Evolutionary conservation across 1,140 invertebrate species (phyloP), one percentile per base, ranked within the genome.

Genomic region (Anastatus disparis): DNA sequence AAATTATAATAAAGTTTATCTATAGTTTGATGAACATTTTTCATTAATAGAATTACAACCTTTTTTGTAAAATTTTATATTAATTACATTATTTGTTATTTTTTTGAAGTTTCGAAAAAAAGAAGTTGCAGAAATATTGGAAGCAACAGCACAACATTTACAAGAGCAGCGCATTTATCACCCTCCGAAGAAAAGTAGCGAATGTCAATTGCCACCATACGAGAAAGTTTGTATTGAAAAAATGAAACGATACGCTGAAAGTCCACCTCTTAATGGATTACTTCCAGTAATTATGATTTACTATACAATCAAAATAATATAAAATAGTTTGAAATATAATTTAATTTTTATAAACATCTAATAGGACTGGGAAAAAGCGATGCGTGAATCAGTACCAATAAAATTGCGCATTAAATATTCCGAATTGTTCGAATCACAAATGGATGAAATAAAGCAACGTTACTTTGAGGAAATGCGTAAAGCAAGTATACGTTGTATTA

Each of bases 381-480:
- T 72, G 20, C 24, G 17, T 9, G 31, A 72, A 1, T 61, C 64
- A 2, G 26, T 72, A n/a, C 48, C 70, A 0, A 9, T 0, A 10
- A 9, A 4, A n/a, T 17, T 67, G 22, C 56, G 64, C 2, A 13
- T 62, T 4, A 72, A 67, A 48, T 72, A 52, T 13, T 35, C 17
- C 0, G 20, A 22, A 1, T 29, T 46, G 0, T 15, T 72, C 9
- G 56, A 72, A 40, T 26, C 13, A 1, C 35, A 68, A 10, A 61
- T 66, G 44, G 12, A 42, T 10, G 55, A 55, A 20, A 27, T 67
- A 7, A 63, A 65, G 22, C 31, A 76, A 24, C 74, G 1, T 83
- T 89, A 89, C 83, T 77, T 84, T 50, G 65, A 79, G 10, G 81
- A 82, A 69, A 84, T 89, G 65, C 86, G 87, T 50, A 77, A 85